These are phyloP conservation scores for Phenganax subtilis DNA, from an alignment of 92 coral and sea anemone species.

Conservation along the genomic window DNA sequence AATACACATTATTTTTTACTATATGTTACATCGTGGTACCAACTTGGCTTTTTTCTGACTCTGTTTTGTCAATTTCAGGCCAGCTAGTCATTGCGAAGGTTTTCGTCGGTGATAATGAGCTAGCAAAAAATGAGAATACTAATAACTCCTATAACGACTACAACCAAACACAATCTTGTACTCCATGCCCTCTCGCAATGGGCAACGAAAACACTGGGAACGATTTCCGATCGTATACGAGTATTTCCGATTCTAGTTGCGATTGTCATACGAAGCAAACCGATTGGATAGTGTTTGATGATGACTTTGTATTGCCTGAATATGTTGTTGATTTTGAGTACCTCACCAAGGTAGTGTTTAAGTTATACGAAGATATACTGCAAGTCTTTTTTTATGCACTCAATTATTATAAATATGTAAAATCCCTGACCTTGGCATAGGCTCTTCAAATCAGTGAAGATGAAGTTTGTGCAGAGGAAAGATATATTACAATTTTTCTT, in stretches of 20 bases:
- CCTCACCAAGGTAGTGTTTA: slow-evolving; percentile 52
- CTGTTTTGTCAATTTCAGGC: slow-evolving; percentile 43
- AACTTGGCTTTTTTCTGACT: background rate
- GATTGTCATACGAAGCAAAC: slow-evolving; percentile 79
- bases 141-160: too few species aligned
- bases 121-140: slow-evolving; percentile 54
- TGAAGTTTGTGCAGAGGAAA: too few species aligned
- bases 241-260: slow-evolving; percentile 52
- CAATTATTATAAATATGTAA: too few species aligned
- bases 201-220: slow-evolving; percentile 56
- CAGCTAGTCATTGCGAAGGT: slow-evolving; percentile 87
- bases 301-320: slow-evolving; percentile 76
- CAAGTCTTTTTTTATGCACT: too few species aligned
- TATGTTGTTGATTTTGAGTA: slow-evolving; percentile 96
- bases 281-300: slow-evolving; percentile 83
- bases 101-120: slow-evolving; percentile 69
- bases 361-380: too few species aligned
- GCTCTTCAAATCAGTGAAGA: too few species aligned
- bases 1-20: background rate
- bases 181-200: slow-evolving; percentile 58
- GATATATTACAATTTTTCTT: too few species aligned
- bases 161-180: slow-evolving; percentile 52
- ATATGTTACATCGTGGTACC: background rate
- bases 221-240: slow-evolving; percentile 42
- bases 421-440: too few species aligned